Base-by-base conservation (phyloP, 2,888 invertebrate genomes). In the Limenitis arthemis region DNA sequence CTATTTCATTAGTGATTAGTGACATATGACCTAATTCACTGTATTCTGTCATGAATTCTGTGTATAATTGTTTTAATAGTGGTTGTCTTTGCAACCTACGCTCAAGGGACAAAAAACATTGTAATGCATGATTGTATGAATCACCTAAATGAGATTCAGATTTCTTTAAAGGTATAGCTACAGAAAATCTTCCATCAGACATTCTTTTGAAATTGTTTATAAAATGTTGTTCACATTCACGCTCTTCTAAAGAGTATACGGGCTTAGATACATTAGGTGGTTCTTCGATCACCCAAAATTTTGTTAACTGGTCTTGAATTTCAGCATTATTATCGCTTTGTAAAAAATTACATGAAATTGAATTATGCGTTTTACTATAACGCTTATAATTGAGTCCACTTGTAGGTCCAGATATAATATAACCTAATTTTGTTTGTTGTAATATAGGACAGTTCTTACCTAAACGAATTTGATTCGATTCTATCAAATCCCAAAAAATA, bases 401-500 rank as follows among this genome's bases (percentile, higher is more conserved):
- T 34, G 49, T 29, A 30, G 49, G 31, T 9, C 49, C 53, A 2
- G 53, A 49, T 28, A 49, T 47, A 12, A 53, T 40, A 44, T 49
- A 53, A 8, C 49, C 49, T 31, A 53, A 39, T 41, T 49, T 46
- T 8, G 49, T 49, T 9, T 49, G 49, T 42, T 53, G 53, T 34
- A 53, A 38, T n/a, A 42, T 44, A 34, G 44, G 53, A n/a, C 53
- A 40, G 28, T 40, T 49, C 20, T 36, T 42, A 42, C 40, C 30
- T 43, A 53, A 43, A 7, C 49, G 29, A 49, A 53, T 53, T 11
- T 12, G 34, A 38, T 44, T 48, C 5, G 49, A 40, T n/a, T 44
- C 11, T 46, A 53, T 49, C 6, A 53, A 9, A 9, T 49, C 41
- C 53, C 53, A 53, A 53, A 49, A 53, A 29, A 29, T 49, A 31